Evolutionary conservation across 92 coral and sea anemone genomes (phyloP), one percentile per base, ranked within the genome.

Genomic region (Phenganax marumi): DNA sequence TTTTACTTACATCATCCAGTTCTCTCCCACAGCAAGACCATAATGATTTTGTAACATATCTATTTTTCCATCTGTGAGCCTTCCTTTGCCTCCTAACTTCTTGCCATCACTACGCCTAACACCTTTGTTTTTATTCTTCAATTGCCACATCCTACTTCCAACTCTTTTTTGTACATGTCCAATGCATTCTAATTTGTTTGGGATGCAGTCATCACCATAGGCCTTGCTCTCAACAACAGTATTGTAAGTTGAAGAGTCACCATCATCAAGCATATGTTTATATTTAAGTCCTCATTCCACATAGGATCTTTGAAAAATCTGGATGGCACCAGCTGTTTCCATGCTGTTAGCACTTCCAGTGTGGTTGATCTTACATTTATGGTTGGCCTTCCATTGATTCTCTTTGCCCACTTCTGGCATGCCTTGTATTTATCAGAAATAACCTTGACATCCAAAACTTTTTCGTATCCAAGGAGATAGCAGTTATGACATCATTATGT

Each of bases 61-160:
- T 6, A 9, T 24, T 12, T 12, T 70, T 70, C 49, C 49, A 10
- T 6, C 50, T 17, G 48, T 24, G 17, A 70, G 8, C 6, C 48
- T 9, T 18, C 48, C 60, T 54, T 54, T 54, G 10, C 60, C 60
- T 10, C 11, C 10, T 54, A 54, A 54, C 50, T 56, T 56, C 22
- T 73, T 73, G 48, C 79, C 79, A 73, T 73, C 79, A 12, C 53
- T 39, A 21, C 39, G 79, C 24, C 50, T 73, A 11, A 17, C 50
- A 22, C 56, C 79, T 73, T 73, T 73, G 50, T 73, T 73, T n/a
- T 17, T 68, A n/a, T 7, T 17, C 47, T 68, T 68, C 17, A 68
- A 24, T 24, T 24, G 5, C 22, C 73, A 56, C 8, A 73, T 14
- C 50, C 79, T 26, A 24, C 61, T 8, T 33, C 79, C 79, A 4